phyloP scores from a whole-genome alignment of 2,797 vertebrate species.

The Paguma larvata region DNA sequence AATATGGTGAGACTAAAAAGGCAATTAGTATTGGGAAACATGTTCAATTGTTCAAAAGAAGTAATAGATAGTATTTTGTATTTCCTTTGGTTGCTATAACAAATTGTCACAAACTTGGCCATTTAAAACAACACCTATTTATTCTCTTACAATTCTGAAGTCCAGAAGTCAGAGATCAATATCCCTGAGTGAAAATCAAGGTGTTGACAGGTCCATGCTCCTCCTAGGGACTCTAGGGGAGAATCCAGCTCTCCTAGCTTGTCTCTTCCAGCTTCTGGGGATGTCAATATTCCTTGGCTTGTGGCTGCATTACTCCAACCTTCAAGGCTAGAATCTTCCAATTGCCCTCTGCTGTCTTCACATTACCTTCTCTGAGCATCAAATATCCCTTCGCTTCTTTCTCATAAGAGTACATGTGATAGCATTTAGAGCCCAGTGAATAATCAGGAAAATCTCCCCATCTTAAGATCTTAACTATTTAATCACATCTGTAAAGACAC shows the following conservation, averaged over 20 bases:
- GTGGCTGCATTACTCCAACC: rapidly evolving
- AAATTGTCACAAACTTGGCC: not conserved
- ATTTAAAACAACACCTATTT: not conserved
- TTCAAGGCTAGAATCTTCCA: not conserved
- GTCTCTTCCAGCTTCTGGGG: too few relatives aligned
- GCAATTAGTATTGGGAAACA: not conserved
- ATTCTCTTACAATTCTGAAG: not conserved
- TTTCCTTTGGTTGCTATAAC: not conserved
- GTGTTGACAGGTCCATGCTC: rapidly evolving
- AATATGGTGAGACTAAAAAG: not conserved
- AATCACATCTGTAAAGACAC: not conserved
- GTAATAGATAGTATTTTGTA: not conserved
- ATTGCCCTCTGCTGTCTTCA: not conserved
- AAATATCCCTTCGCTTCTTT: not conserved
- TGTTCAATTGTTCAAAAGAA: not conserved
- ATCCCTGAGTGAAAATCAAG: not conserved
- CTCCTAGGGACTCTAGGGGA: not conserved
- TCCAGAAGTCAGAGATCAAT: not conserved
- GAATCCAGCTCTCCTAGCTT: too few relatives aligned
- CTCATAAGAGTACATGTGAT: not conserved
- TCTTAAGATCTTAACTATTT: not conserved
- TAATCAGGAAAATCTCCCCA: not conserved
- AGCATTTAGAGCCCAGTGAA: not conserved
- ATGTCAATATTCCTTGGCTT: not conserved
- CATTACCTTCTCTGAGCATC: not conserved